phyloP scores from a whole-genome alignment of 2,797 vertebrate species.

The Tokudaia tokunoshimensis region DNA sequence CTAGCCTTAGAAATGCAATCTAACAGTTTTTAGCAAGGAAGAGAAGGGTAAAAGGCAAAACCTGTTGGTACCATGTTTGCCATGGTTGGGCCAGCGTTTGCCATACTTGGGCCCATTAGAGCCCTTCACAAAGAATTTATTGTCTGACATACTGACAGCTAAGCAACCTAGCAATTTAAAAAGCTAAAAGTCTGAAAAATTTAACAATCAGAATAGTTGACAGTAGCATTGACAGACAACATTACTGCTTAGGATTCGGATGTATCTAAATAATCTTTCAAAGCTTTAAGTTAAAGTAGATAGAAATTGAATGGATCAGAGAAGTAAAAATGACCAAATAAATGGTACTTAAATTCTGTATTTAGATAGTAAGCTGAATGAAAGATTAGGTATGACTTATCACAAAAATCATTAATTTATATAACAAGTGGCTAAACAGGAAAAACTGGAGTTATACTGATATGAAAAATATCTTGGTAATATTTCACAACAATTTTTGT shows the following conservation, averaged over 20 bases:
- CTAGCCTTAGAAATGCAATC: neutral
- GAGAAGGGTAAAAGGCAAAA: neutral
- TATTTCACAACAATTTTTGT: neutral
- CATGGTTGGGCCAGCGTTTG: neutral
- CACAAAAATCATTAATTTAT: neutral
- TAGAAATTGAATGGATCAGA: conserved; percentile 34
- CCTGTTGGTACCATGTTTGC: neutral
- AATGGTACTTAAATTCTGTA: neutral
- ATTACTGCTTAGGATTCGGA: neutral
- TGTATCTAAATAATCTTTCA: conserved; percentile 36
- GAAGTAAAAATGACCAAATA: conserved; percentile 35
- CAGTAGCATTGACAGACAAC: neutral
- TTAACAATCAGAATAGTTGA: neutral
- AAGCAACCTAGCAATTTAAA: conserved; percentile 48
- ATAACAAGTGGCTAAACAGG: conserved; percentile 11
- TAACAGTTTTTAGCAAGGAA: neutral
- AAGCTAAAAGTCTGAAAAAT: conserved; percentile 49
- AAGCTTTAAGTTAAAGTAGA: conserved; percentile 48
- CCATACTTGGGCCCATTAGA: neutral
- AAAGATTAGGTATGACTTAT: conserved; percentile 50
- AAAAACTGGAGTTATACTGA: conserved; percentile 47
- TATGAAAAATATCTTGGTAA: conserved; percentile 33
- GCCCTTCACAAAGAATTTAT: neutral
- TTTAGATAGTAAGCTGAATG: conserved; percentile 43
- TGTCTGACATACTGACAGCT: neutral